Evolutionary conservation across 1,140 invertebrate species (phyloP).

Genomic region (Drosophila repletoides): DNA sequence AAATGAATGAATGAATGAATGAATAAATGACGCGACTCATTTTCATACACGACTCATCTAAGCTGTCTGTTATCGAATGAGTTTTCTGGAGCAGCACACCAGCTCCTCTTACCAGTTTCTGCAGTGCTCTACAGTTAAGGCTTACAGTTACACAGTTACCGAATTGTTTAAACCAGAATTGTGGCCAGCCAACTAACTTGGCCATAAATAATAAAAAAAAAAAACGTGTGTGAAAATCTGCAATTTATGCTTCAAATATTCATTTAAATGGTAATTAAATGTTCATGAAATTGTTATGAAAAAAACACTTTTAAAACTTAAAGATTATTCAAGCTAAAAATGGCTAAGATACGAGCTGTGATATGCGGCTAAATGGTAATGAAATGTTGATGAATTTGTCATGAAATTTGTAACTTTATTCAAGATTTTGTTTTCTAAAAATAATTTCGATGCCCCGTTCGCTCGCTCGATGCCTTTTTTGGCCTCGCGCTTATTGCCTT

Average conservation of each 20-base stretch:
- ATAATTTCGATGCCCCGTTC: constrained; percentile 13
- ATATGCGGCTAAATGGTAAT: not conserved
- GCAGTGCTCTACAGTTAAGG: constrained; percentile 13
- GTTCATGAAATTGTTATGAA: too few species aligned
- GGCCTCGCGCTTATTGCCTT: constrained; percentile 7
- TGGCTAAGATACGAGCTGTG: too few species aligned
- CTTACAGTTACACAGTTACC: constrained; percentile 30
- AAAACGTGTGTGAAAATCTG: constrained; percentile 2
- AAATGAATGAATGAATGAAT: constrained; percentile 43
- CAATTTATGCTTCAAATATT: not conserved
- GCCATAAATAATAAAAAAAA: too few species aligned
- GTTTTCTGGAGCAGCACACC: constrained; percentile 37
- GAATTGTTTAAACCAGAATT: constrained; percentile 19
- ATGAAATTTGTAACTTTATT: not conserved
- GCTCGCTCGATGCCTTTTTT: too few species aligned
- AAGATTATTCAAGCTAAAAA: too few species aligned
- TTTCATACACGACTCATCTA: constrained; percentile 2
- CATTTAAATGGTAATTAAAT: constrained; percentile 24
- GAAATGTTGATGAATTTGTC: not conserved
- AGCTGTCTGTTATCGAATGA: constrained; percentile 11
- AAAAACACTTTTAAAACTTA: too few species aligned
- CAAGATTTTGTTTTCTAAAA: not conserved
- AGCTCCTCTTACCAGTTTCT: constrained; percentile 38
- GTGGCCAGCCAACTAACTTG: too few species aligned
- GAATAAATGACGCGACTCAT: constrained; percentile 40